Percentiles rank a stretch among this genome's conserved stretches.
These are phyloP conservation scores for Andrena chrysosceles DNA, from an alignment of 2,888 invertebrate genomes.

Conservation along the genomic window DNA sequence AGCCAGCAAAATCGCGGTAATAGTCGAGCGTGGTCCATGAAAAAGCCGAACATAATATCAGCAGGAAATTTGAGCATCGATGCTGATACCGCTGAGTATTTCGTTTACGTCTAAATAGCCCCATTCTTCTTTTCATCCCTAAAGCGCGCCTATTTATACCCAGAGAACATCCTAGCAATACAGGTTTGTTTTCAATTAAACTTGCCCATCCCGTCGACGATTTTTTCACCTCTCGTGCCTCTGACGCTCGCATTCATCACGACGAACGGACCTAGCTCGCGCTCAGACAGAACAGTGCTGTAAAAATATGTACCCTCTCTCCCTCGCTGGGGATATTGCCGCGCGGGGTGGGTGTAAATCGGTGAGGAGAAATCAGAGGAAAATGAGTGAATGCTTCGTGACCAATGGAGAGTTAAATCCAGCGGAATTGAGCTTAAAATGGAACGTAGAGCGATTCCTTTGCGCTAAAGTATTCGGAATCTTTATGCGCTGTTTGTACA, in stretches of 20 bases:
- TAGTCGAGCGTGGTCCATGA: background rate
- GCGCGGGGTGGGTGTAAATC: background rate
- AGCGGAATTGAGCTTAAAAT: background rate
- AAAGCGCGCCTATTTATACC: slow-evolving; percentile 36
- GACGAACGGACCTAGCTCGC: slow-evolving; percentile 32
- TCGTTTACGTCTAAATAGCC: slow-evolving; percentile 32
- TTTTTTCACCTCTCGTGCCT: slow-evolving; percentile 35
- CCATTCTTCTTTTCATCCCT: slow-evolving; percentile 38
- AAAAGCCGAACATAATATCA: slow-evolving; percentile 14
- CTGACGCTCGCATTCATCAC: slow-evolving; percentile 69
- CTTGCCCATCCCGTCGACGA: slow-evolving; percentile 49
- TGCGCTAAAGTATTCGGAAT: background rate
- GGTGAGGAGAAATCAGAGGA: background rate
- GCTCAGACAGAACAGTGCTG: slow-evolving; percentile 16
- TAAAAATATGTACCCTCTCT: slow-evolving; percentile 34
- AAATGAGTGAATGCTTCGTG: slow-evolving; percentile 15
- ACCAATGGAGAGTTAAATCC: background rate
- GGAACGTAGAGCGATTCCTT: background rate
- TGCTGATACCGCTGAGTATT: slow-evolving; percentile 12
- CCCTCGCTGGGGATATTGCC: background rate
- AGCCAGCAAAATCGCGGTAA: background rate
- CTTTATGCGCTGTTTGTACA: background rate
- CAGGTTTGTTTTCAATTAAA: slow-evolving; percentile 76
- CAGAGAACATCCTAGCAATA: slow-evolving; percentile 59
- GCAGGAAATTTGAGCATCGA: slow-evolving; percentile 9